Base-by-base conservation (phyloP, 2,797 vertebrate species). In the Urocyon cinereoargenteus region DNA sequence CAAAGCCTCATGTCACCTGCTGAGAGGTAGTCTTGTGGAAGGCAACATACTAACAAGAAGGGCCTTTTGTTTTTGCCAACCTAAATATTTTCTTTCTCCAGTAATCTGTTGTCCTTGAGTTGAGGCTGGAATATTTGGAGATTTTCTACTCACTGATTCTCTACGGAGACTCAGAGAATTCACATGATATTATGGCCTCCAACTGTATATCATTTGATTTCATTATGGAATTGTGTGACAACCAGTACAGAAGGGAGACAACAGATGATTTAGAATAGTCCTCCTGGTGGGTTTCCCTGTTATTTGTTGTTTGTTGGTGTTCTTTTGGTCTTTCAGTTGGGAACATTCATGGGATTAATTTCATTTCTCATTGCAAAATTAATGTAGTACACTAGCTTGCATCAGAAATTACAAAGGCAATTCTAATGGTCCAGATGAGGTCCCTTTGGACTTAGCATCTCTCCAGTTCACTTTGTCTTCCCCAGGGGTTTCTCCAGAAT, bases 321-420 rank as follows among this genome's bases (percentile, higher is more conserved):
- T 68, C 22, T 55, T 82, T 85, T 89, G 62, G n/a, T 73, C 34
- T 91, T 93, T 90, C 59, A 51, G n/a, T 66, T 66, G 28, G 64
- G 34, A 93, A 97, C 59, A 90, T 94, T 96, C 89, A 85, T 89
- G 90, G 82, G 34, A 34, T 68, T 86, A 93, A 96, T 97, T 97
- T 97, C 53, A 92, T 97, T 94, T 96, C 83, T 92, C 94, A 90
- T 81, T 88, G 92, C 40, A 96, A 87, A 97, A 98, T 96, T 81
- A 92, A 75, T 93, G 68, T 40, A 45, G 22, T 51, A 24, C 12
- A 72, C 40, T 85, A 91, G 70, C 64, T 89, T 85, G 45, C n/a
- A 2, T 79, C 13, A 9, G 86, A 85, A 91, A 96, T 95, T 95
- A 81, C 86, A 73, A 92, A 93, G 86, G 78, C 64, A 95, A 64